Base-by-base conservation (phyloP, 30 jellyfish, hydroid and myxozoan species). In the Clytia hemisphaerica region DNA sequence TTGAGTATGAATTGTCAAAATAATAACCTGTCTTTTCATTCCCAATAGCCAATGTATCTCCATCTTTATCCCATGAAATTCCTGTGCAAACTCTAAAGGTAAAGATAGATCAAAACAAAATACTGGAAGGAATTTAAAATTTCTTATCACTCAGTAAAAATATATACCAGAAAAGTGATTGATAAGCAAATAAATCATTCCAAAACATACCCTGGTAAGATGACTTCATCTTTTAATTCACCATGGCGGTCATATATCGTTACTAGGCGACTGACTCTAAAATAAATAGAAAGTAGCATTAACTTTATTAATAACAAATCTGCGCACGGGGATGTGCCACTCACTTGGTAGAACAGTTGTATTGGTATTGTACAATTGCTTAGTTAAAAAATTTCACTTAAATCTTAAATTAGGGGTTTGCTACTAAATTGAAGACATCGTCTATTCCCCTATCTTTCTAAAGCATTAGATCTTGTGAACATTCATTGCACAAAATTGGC, bases 231-330 rank as follows among this genome's bases (percentile, higher is more conserved):
- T 44, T 75, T 57, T 25, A 89, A 59, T 55, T 89, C 98, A 0
- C 98, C 98, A 75, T 82, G 94, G 61, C 98, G 38, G 86, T 89
- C 94, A 78, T 81, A 89, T 35, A 89, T 89, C 44, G 98, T 82
- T 67, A 89, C 95, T 80, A 80, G 87, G 35, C 82, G 81, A 30
- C 37, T 64, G 25, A 90, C 79, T 47, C 83, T 44, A 45, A 60
- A 16, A 54, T 33, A 32, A 51, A 54, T 4, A 6, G 15, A 61
- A 4, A 42, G 54, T 0, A 42, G n/a, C n/a, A n/a, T n/a, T n/a
- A n/a, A n/a, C n/a, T n/a, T n/a, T n/a, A n/a, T n/a, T n/a, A n/a
- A n/a, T n/a, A n/a, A n/a, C n/a, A n/a, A n/a, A n/a, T n/a, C n/a
- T n/a, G n/a, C n/a, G n/a, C n/a, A n/a, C n/a, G n/a, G n/a, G n/a